Base-by-base conservation (phyloP, 2,888 invertebrate genomes). In the Sesia bembeciformis region DNA sequence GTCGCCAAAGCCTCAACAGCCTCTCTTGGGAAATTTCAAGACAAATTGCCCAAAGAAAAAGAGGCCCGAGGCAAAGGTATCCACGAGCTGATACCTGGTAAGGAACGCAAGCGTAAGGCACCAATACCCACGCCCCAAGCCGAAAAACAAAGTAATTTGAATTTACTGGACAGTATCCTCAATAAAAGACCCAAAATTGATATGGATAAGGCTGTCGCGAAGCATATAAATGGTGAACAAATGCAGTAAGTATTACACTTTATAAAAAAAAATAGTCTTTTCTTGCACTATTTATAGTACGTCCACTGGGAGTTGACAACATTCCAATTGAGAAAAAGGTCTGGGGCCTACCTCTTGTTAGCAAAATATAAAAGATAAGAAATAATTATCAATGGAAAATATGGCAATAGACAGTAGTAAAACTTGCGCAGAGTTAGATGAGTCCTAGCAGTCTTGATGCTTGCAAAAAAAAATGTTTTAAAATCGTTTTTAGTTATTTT, bases 21-120 rank as follows among this genome's bases (percentile, higher is more conserved):
- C 3, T 99, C 98, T 3, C 91, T 97, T 3, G 99, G 99, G 43
- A 97, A 97, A 85, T 99, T 98, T 85, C 97, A 98, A 84, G 91
- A 92, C 52, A 95, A 93, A 68, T 84, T 98, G 54, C 94, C 96
- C 0, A 97, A 97, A 77, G 98, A 98, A 76, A 98, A 96, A 73
- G 93, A 94, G 65, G 94, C 95, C 0, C 91, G 92, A 56, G 94
- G 94, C 5, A 91, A 92, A 66, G 95, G 95, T 54, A 91, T 94
- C 4, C 94, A 95, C 55, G 93, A 93, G 55, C 79, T 92, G 3
- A 91, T 92, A 65, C 92, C 96, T 40, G 93, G 94, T 62, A 91
- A 93, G 68, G 91, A 93, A 67, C 88, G 91, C 51, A 93, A 93
- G 69, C 80, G 94, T 6, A 94, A 93, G 74, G 81, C 91, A 52